Evolutionary conservation across 1,140 invertebrate species (phyloP).

Genomic region (Drosophila sucinea): DNA sequence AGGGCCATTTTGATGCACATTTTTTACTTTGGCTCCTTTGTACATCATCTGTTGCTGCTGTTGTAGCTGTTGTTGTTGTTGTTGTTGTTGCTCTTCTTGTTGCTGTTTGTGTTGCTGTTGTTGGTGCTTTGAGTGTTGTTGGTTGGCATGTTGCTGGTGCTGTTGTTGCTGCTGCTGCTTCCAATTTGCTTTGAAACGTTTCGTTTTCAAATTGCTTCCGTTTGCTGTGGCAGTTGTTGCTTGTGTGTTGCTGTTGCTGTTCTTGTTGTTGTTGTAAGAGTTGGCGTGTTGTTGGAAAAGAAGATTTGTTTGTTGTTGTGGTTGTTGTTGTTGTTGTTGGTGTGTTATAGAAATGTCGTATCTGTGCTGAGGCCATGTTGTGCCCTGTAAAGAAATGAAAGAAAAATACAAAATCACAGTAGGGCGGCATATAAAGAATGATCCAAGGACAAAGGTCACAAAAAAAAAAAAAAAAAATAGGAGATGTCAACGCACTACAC

Average conservation of each 20-base stretch:
- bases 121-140: conserved; percentile 25
- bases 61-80: conserved; percentile 22
- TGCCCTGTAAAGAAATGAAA: conserved; percentile 63
- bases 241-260: conserved; percentile 50
- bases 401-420: conserved; percentile 9
- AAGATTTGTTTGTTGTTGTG: conserved; percentile 60
- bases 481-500: conserved; percentile 4
- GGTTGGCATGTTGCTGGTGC: conserved; percentile 57
- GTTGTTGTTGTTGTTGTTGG: conserved; percentile 74
- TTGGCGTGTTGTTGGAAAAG: conserved; percentile 65
- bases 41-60: conserved; percentile 63
- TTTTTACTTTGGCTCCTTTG: conserved; percentile 53
- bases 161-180: conserved; percentile 26
- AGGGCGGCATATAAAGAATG: conserved; percentile 45
- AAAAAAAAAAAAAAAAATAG: conserved; percentile 3
- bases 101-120: conserved; percentile 45
- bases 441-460: conserved; percentile 15
- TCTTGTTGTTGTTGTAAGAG: conserved; percentile 61
- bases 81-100: conserved; percentile 35
- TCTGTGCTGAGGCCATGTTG: conserved; percentile 83
- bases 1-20: conserved; percentile 50
- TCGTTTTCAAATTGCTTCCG: conserved; percentile 71
- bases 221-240: conserved; percentile 43
- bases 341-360: conserved; percentile 83
- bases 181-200: conserved; percentile 65